A percentile compares a stretch with the other conserved stretches of the same genome.
Conservation (phyloP, 2,797 vertebrate genomes). For the Mus minutoides region DNA sequence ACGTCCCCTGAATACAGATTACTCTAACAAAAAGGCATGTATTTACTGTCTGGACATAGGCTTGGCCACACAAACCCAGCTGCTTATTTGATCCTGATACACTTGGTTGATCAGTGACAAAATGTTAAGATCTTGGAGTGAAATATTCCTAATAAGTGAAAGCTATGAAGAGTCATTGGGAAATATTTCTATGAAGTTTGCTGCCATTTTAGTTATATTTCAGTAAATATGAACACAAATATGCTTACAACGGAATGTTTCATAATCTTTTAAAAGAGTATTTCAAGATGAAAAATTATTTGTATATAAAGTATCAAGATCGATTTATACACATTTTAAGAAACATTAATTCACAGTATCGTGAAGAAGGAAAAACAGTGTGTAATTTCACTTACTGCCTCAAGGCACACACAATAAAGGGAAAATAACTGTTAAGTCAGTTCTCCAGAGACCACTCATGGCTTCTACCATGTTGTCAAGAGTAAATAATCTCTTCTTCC, state of each 20-base stretch:
- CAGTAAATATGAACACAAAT: constrained; percentile 45
- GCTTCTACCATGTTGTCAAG: background rate
- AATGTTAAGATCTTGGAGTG: constrained; percentile 31
- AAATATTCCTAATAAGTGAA: constrained; percentile 57
- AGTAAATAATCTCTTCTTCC: background rate
- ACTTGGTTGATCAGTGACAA: constrained; percentile 14
- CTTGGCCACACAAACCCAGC: background rate
- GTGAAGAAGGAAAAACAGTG: background rate
- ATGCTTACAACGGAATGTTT: constrained; percentile 29
- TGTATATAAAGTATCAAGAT: constrained; percentile 11
- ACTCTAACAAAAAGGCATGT: constrained; percentile 30
- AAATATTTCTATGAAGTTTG: constrained; percentile 1
- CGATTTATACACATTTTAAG: constrained; percentile 39
- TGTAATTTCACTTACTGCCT: background rate
- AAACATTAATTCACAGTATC: constrained; percentile 50
- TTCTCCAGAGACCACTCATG: constrained; percentile 1
- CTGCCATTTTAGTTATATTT: constrained; percentile 39
- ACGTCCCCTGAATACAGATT: background rate
- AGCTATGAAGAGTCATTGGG: constrained; percentile 22
- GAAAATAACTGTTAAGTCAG: background rate
- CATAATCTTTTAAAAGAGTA: constrained; percentile 46
- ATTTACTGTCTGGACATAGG: constrained; percentile 19
- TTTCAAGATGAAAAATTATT: constrained; percentile 58
- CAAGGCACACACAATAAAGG: constrained; percentile 42
- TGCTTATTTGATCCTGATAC: background rate